A percentile compares a stretch with the other conserved stretches of the same genome.
phyloP scores from a whole-genome alignment of 1,140 invertebrate genomes.

The Periplaneta americana region DNA sequence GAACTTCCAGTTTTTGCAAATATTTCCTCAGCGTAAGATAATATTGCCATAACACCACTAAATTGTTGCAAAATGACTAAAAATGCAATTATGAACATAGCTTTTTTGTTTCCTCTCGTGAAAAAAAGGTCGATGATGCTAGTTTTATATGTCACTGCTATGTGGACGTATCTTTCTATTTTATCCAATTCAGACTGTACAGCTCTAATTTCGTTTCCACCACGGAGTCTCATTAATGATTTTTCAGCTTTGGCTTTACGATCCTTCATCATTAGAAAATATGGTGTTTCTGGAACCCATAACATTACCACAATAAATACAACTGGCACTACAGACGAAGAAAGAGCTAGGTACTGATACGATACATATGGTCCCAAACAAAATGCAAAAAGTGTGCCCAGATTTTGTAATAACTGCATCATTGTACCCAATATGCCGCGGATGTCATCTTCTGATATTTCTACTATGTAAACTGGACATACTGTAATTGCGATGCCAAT shows the following conservation, averaged over 20 bases:
- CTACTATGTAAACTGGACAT: constrained; percentile 63
- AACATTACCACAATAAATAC: too few relatives aligned
- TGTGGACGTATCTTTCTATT: constrained; percentile 33
- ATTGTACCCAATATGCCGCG: constrained; percentile 56
- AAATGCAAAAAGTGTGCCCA: too few relatives aligned
- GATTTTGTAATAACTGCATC: constrained; percentile 21
- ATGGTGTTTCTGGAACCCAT: constrained; percentile 26
- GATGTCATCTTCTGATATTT: constrained; percentile 62
- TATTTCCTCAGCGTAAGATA: constrained; percentile 62
- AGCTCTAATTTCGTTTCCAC: constrained; percentile 25
- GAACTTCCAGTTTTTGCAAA: constrained; percentile 45
- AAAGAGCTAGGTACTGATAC: too few relatives aligned
- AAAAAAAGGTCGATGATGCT: constrained; percentile 38
- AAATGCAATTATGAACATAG: constrained; percentile 43
- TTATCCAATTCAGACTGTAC: constrained; percentile 35
- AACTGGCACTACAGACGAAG: too few relatives aligned
- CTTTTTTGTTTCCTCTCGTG: constrained; percentile 37
- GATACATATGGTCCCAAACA: too few relatives aligned
- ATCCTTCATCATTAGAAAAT: constrained; percentile 36
- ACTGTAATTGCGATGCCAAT: constrained; percentile 41
- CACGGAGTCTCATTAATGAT: constrained; percentile 39
- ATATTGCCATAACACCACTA: constrained; percentile 59
- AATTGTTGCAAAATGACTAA: constrained; percentile 57
- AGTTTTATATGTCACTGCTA: constrained; percentile 32
- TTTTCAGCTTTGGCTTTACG: constrained; percentile 34